Base-by-base conservation (phyloP, 2,113 vertebrate species). In the Clarias magur region DNA sequence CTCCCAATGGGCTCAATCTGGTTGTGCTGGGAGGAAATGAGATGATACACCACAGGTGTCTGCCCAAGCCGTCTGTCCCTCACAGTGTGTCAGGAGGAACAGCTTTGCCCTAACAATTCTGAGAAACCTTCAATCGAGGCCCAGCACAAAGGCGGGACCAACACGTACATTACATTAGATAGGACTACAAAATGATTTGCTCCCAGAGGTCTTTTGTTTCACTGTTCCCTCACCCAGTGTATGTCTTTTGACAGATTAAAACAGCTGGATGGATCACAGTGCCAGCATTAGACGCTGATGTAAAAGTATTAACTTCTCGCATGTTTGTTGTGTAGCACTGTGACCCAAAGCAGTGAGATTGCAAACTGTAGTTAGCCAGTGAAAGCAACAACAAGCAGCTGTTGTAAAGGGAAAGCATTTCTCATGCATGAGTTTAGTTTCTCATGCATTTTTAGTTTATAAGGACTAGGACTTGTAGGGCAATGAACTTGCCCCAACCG, bases 41-140 rank as follows among this genome's bases (percentile, higher is more conserved):
- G 93, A 92, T 91, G 91, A 93, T 93, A 93, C 92, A 93, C 92
- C 91, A 88, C 87, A 87, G 91, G 92, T 91, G 93, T 90, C 91
- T 87, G 87, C 60, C 42, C 88, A 90, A 89, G 88, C 92, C 91
- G 83, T 90, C 91, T 93, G 92, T 89, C 92, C 62, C 88, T 90
- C 72, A 76, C 91, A 89, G 90, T 82, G 80, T 89, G 89, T 91
- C 87, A 76, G 23, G 68, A 80, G 90, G 89, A 93, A 88, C 88
- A 25, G 92, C 89, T 94, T 91, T 90, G 83, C 85, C 91, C 84
- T 87, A 78, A 67, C 89, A 88, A 85, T 84, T 88, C 83, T 90
- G 90, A 93, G 91, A 87, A 87, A 80, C 89, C 92, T 90, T 93
- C 65, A 85, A 90, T 91, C 79, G 54, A 17, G 30, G 21, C 30